phyloP scores from a whole-genome alignment of 2,797 vertebrate genomes.

The Anniella stebbinsi region DNA sequence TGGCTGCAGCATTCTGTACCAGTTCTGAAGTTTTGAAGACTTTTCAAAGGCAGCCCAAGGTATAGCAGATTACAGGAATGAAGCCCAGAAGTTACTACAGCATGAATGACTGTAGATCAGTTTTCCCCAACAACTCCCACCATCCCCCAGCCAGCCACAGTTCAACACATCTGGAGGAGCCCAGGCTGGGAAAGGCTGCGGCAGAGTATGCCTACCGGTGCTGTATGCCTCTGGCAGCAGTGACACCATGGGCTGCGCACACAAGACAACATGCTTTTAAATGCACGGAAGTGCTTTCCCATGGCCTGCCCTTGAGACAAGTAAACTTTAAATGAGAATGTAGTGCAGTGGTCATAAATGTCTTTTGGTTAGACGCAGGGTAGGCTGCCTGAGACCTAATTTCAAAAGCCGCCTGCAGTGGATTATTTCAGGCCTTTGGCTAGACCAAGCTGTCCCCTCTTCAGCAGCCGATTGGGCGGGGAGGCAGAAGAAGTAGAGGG shows the following conservation, averaged over 20 bases:
- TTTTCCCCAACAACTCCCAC: too few relatives aligned
- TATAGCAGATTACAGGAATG: background rate
- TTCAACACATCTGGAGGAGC: too few relatives aligned
- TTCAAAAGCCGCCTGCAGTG: background rate
- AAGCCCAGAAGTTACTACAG: background rate
- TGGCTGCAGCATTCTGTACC: too few relatives aligned
- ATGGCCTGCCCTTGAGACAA: background rate
- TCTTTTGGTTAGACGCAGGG: background rate
- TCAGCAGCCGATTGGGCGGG: background rate
- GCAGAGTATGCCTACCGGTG: background rate
- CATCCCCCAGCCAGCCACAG: too few relatives aligned
- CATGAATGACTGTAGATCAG: background rate
- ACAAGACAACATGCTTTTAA: background rate
- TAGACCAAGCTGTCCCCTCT: background rate
- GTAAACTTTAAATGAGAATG: accelerated
- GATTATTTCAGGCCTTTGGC: background rate
- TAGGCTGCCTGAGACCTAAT: background rate
- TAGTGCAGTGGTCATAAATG: accelerated
- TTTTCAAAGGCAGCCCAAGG: accelerated
- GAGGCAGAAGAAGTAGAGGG: background rate
- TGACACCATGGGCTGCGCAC: background rate
- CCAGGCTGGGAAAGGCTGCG: too few relatives aligned
- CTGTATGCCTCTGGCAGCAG: accelerated
- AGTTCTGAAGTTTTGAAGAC: background rate
- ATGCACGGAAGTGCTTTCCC: background rate